A percentile compares a stretch with the other conserved stretches of the same genome.
Conservation (phyloP, 2,888 invertebrate genomes). For the Tanytarsus gracilentus region DNA sequence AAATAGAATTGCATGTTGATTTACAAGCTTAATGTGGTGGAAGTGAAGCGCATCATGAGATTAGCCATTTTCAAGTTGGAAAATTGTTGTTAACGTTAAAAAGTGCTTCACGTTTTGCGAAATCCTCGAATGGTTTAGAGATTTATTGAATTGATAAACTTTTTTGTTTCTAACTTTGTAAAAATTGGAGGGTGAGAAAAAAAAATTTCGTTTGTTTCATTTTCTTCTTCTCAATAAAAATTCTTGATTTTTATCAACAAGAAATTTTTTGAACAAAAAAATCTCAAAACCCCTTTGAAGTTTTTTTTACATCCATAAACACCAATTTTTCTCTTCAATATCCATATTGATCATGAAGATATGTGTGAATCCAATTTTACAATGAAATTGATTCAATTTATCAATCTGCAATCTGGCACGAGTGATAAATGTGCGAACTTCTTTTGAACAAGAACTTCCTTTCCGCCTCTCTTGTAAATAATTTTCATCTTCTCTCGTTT, state of each 20-base stretch:
- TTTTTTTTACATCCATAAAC: not conserved
- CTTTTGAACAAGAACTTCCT: too few species aligned
- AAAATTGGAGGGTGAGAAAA: too few species aligned
- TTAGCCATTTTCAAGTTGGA: not conserved
- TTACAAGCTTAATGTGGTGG: not conserved
- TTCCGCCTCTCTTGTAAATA: too few species aligned
- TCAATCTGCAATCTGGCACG: slow-evolving; percentile 19
- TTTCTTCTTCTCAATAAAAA: not conserved
- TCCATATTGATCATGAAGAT: slow-evolving; percentile 25
- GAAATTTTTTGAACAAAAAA: not conserved
- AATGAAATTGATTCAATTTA: slow-evolving; percentile 28
- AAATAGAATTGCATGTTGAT: not conserved
- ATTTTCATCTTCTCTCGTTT: too few species aligned
- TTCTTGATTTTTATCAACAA: not conserved
- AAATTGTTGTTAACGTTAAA: not conserved
- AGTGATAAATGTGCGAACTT: too few species aligned
- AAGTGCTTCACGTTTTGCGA: not conserved
- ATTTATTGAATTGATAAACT: too few species aligned
- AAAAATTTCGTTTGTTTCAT: too few species aligned
- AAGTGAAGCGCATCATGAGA: too few species aligned
- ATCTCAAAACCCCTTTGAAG: not conserved
- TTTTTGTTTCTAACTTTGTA: not conserved
- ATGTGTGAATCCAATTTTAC: slow-evolving; percentile 27
- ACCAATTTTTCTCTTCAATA: slow-evolving; percentile 1
- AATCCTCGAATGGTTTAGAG: too few species aligned